These are phyloP conservation scores for Embiotoca jacksoni DNA, from an alignment of 2,113 vertebrate species.

Conservation along the genomic window DNA sequence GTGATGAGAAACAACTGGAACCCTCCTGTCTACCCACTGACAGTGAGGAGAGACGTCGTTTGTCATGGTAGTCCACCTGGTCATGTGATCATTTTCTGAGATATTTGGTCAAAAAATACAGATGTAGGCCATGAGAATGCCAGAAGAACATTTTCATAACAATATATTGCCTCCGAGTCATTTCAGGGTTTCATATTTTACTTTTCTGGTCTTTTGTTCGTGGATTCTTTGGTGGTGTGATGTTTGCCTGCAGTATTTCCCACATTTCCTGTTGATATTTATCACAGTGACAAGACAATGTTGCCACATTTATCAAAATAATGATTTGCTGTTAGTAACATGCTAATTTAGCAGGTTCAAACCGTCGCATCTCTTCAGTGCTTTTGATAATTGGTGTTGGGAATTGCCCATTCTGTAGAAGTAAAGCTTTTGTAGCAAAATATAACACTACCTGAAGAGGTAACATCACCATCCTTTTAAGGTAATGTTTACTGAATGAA, in stretches of 20 bases:
- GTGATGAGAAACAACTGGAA: constrained; percentile 38
- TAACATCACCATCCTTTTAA: constrained; percentile 41
- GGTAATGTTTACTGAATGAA: constrained; percentile 50
- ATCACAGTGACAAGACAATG: background rate
- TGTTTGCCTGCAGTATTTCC: background rate
- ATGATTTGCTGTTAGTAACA: background rate
- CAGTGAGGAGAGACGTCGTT: constrained; percentile 18
- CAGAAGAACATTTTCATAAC: background rate
- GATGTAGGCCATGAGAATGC: background rate
- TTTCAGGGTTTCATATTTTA: background rate
- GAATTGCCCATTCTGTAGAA: background rate
- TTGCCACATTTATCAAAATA: too few species aligned
- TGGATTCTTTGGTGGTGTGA: too few species aligned
- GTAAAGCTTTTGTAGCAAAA: constrained; percentile 1
- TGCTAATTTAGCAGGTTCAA: constrained; percentile 15
- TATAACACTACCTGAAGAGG: background rate
- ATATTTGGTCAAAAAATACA: constrained; percentile 8
- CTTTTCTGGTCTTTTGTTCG: background rate
- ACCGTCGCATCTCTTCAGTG: background rate
- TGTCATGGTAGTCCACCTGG: constrained; percentile 14
- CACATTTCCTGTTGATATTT: background rate
- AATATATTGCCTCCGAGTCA: background rate
- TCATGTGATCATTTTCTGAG: background rate
- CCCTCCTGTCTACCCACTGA: background rate
- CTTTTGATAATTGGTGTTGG: constrained; percentile 6